Evolutionary conservation across 92 coral and sea anemone species (phyloP).

Genomic region (Umimayanthus chanpuru): DNA sequence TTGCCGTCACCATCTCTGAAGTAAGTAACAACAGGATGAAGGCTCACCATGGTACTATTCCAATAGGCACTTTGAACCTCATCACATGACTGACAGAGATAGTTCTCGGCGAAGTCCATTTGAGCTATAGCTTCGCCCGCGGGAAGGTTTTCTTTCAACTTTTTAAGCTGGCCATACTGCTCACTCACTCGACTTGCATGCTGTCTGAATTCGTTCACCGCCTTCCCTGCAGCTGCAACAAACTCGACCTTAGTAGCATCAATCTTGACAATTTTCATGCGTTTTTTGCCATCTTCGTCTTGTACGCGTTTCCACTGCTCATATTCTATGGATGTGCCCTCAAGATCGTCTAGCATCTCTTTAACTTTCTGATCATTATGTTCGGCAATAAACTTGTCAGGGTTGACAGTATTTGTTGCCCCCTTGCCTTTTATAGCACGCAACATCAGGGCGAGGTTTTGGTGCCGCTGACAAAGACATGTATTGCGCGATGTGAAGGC

Average conservation of each 20-base stretch:
- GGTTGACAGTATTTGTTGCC: conserved; percentile 39
- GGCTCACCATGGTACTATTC: conserved; percentile 54
- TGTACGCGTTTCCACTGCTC: conserved; percentile 54
- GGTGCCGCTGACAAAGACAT: conserved; percentile 55
- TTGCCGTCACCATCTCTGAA: conserved; percentile 10
- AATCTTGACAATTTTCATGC: conserved; percentile 43
- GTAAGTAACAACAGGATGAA: conserved; percentile 51
- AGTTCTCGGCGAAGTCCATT: conserved; percentile 59
- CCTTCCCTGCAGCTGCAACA: not conserved
- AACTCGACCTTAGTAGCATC: not conserved
- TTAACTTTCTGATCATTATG: too few relatives aligned
- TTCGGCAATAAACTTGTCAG: conserved; percentile 58
- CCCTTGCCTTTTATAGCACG: conserved; percentile 48
- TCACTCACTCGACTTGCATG: conserved; percentile 25
- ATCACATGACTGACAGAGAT: conserved; percentile 43
- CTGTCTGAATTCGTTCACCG: not conserved
- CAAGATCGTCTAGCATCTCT: too few relatives aligned
- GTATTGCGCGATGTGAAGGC: conserved; percentile 51
- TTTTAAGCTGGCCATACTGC: conserved; percentile 14
- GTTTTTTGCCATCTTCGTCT: conserved; percentile 21
- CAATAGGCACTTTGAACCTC: conserved; percentile 54
- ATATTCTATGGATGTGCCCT: conserved; percentile 22
- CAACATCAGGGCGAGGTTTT: conserved; percentile 49
- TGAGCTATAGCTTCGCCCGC: conserved; percentile 35
- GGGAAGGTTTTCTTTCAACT: conserved; percentile 32